These are phyloP conservation scores for Fregetta grallaria DNA, from an alignment of 2,113 vertebrate species.

Conservation along the genomic window DNA sequence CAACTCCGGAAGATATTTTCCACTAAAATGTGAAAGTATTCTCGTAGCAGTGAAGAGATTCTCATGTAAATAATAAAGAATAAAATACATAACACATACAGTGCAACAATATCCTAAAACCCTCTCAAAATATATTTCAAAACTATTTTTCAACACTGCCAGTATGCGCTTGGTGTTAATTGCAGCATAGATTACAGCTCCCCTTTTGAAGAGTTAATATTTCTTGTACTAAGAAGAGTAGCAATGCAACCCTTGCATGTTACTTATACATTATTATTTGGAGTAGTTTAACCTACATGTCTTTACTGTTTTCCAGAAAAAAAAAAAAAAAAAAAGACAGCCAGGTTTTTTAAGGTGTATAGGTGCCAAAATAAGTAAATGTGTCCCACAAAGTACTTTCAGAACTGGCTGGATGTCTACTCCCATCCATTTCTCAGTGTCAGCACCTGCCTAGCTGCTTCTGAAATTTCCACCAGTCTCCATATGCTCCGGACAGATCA, in stretches of 20 bases:
- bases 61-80: neutral
- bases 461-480: neutral
- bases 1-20: neutral
- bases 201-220: neutral
- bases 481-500: neutral
- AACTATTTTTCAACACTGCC: neutral
- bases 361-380: neutral
- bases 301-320: neutral
- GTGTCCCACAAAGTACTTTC: neutral
- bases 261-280: neutral
- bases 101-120: neutral
- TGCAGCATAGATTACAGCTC: neutral
- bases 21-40: neutral
- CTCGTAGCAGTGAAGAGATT: neutral
- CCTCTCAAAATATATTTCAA: neutral
- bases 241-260: neutral
- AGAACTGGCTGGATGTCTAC: neutral
- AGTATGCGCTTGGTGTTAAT: neutral
- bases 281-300: neutral
- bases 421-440: neutral
- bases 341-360: neutral
- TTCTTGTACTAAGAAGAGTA: neutral
- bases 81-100: neutral
- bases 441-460: neutral
- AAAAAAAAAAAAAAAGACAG: neutral